Conservation (phyloP, 1,140 invertebrate species). For the Euwallacea similis region DNA sequence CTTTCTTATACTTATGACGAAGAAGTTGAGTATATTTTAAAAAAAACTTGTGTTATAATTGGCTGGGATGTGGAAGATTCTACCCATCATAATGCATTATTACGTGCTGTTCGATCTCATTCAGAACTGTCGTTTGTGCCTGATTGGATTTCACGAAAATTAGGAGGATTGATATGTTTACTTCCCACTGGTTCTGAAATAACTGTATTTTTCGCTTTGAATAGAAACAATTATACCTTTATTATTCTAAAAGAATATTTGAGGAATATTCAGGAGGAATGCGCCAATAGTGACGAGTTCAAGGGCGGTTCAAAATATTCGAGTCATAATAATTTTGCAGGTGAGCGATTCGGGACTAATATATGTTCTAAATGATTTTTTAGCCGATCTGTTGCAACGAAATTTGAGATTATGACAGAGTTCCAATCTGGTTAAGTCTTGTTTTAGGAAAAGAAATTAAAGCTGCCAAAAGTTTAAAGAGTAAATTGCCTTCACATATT, state of each 20-base stretch:
- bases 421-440: neutral
- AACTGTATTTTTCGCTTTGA: no score
- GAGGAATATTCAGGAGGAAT: no score
- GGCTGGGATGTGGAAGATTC: conserved; percentile 41
- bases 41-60: conserved; percentile 33
- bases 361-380: no score
- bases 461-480: conserved; percentile 24
- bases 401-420: no score
- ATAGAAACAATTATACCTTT: no score
- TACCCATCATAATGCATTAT: conserved; percentile 30
- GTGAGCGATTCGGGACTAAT: no score
- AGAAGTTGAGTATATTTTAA: conserved; percentile 27
- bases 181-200: conserved; percentile 6
- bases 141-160: conserved; percentile 25
- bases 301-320: no score
- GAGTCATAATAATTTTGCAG: no score
- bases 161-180: conserved; percentile 31
- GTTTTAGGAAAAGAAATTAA: conserved; percentile 26
- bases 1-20: conserved; percentile 16
- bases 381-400: no score
- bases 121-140: conserved; percentile 17
- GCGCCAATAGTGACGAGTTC: no score
- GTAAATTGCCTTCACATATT: conserved; percentile 18
- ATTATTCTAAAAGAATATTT: no score
- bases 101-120: conserved; percentile 28